Evolutionary conservation across 2,797 vertebrate genomes (phyloP).

Genomic region (Eutrigla gurnardus): DNA sequence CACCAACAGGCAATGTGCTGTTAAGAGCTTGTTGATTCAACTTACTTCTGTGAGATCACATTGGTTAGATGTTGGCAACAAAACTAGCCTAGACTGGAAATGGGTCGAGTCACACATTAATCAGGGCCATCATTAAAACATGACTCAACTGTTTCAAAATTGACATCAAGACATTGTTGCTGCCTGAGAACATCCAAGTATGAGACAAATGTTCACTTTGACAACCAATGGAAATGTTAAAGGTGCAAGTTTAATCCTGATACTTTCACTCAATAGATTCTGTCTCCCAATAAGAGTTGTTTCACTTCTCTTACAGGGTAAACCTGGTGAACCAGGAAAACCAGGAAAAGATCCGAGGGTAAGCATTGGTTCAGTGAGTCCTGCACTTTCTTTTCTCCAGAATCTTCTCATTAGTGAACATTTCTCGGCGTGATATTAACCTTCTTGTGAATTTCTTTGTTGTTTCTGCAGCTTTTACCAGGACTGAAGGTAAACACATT

Average conservation of each 20-base stretch:
- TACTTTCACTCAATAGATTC: background rate
- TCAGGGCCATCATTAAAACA: no score
- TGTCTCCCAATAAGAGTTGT: background rate
- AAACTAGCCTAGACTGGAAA: no score
- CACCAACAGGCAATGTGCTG: no score
- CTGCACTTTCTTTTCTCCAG: background rate
- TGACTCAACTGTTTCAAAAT: no score
- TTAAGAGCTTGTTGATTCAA: no score
- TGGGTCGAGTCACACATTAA: no score
- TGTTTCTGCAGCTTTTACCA: conserved; percentile 79
- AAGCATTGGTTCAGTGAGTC: conserved; percentile 44
- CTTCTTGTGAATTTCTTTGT: conserved; percentile 30
- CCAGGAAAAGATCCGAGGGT: conserved; percentile 92
- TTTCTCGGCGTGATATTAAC: conserved; percentile 24
- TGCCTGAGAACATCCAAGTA: no score
- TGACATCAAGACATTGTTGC: no score
- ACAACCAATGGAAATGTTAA: background rate
- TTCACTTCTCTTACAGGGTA: conserved; percentile 78
- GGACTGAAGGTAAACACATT: conserved; percentile 83
- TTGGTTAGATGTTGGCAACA: no score
- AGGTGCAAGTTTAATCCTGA: no score
- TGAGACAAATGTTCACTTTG: background rate
- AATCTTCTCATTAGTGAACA: background rate
- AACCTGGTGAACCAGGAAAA: conserved; percentile 89
- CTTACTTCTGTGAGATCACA: no score